A percentile compares a stretch with the other conserved stretches of the same genome.
Conservation (phyloP, 2,113 vertebrate genomes). For the Callorhinus ursinus region DNA sequence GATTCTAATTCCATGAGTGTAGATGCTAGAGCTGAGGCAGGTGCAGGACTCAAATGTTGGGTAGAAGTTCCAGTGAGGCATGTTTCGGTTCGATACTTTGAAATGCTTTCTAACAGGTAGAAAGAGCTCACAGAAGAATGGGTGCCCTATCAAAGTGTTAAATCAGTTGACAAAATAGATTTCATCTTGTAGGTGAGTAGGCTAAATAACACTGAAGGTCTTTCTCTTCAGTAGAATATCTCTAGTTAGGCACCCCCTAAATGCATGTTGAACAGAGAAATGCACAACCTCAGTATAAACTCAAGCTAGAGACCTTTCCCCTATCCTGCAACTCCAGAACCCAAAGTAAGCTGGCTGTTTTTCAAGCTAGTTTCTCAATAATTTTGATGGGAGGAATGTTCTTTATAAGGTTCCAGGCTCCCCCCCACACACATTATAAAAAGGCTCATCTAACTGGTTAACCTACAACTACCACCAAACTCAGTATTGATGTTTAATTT, state of each 20-base stretch:
- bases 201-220: neutral
- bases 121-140: neutral
- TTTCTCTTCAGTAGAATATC: neutral
- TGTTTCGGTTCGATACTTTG: neutral
- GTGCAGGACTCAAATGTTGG: neutral
- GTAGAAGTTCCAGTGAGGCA: neutral
- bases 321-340: neutral
- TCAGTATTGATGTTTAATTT: neutral
- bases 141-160: neutral
- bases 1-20: neutral
- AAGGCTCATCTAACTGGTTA: neutral
- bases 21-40: neutral
- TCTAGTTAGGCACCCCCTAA: neutral
- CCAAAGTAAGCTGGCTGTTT: neutral
- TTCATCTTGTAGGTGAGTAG: neutral
- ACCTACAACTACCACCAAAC: neutral
- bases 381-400: neutral
- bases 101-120: neutral
- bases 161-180: neutral
- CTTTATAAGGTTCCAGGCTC: neutral
- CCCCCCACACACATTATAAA: neutral
- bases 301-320: neutral
- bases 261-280: neutral
- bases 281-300: neutral
- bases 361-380: constrained; percentile 20